Percentiles rank a stretch among this genome's conserved stretches.
Conservation (phyloP, 2,888 invertebrate genomes). For the Tortricodes alternella region DNA sequence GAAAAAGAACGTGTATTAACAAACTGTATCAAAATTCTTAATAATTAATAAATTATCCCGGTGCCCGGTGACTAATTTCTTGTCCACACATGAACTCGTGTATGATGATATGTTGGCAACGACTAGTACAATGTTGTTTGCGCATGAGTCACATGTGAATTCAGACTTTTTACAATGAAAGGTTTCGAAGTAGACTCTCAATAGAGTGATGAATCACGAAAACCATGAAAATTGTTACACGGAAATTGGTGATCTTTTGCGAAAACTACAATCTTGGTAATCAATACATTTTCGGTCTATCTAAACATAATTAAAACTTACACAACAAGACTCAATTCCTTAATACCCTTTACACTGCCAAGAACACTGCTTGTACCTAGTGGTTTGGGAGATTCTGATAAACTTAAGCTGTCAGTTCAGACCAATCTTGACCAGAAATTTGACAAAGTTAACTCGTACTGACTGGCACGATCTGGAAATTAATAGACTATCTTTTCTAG, state of each 20-base stretch:
- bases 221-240: background rate
- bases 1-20: slow-evolving; percentile 27
- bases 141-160: slow-evolving; percentile 19
- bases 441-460: too few relatives aligned
- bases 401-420: too few relatives aligned
- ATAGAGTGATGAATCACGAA: background rate
- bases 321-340: too few relatives aligned
- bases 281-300: background rate
- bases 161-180: slow-evolving; percentile 14
- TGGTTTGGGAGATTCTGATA: too few relatives aligned
- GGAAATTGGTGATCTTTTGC: background rate
- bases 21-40: background rate
- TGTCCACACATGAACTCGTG: slow-evolving; percentile 6
- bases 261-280: background rate
- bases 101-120: slow-evolving; percentile 14
- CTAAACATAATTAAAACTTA: background rate
- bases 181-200: background rate
- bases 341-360: too few relatives aligned
- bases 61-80: slow-evolving; percentile 21
- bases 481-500: too few relatives aligned
- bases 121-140: slow-evolving; percentile 10
- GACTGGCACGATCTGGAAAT: too few relatives aligned
- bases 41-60: background rate
- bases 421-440: too few relatives aligned
- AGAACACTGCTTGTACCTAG: too few relatives aligned